These are phyloP conservation scores for Chouioia cunea DNA, from an alignment of 2,888 invertebrate species.

Conservation along the genomic window DNA sequence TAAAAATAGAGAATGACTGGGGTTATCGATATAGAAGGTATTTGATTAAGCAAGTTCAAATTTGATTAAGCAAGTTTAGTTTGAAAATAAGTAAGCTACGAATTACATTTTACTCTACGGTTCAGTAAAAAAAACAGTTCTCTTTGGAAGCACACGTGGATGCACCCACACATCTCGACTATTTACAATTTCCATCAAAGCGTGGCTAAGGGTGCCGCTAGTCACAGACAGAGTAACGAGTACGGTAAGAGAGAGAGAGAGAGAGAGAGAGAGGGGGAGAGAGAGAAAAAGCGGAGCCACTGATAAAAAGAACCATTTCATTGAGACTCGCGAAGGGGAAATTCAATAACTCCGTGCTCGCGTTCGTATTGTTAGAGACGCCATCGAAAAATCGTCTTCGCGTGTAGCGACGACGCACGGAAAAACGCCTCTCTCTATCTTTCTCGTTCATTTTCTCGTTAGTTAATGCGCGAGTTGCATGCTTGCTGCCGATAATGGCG, in stretches of 20 bases:
- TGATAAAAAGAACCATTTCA: conserved; percentile 27
- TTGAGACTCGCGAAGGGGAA: conserved; percentile 5
- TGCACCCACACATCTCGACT: conserved; percentile 1
- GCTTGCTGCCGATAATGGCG: conserved; percentile 1
- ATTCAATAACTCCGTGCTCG: conserved; percentile 31
- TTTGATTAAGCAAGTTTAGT: no score
- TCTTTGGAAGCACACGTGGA: background rate
- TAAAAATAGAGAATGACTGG: no score
- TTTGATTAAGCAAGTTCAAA: background rate
- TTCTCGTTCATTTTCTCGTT: conserved; percentile 24
- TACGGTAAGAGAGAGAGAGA: background rate
- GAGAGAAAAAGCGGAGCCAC: background rate
- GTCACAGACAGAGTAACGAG: conserved; percentile 17
- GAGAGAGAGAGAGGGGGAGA: no score
- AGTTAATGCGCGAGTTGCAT: conserved; percentile 35
- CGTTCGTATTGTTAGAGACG: conserved; percentile 27
- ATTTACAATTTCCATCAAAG: conserved; percentile 31
- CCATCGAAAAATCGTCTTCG: conserved; percentile 22
- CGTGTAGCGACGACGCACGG: background rate
- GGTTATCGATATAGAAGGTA: no score
- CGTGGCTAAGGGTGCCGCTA: background rate
- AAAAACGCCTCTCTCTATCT: background rate
- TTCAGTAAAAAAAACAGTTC: no score
- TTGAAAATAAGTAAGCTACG: no score
- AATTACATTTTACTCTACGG: no score